Evolutionary conservation across 1,140 invertebrate species (phyloP).

Genomic region (Drosophila truncata): DNA sequence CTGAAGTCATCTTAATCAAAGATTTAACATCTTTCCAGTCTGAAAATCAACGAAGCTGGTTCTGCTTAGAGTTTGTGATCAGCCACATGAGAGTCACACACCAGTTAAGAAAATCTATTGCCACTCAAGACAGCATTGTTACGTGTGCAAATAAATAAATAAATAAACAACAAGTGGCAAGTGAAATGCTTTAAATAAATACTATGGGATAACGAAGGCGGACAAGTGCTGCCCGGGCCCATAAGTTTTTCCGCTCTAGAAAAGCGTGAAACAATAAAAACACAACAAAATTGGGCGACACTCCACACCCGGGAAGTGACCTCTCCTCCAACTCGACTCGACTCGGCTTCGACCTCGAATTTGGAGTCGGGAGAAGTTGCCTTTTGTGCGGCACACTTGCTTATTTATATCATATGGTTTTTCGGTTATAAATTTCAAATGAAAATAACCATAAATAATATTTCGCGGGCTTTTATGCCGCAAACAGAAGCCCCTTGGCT

Average conservation of each 20-base stretch:
- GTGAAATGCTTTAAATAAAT: conserved; percentile 46
- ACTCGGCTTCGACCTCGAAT: background rate
- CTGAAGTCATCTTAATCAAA: background rate
- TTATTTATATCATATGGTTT: conserved; percentile 77
- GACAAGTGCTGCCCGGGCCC: conserved; percentile 3
- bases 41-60: conserved; percentile 3
- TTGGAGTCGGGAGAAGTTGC: conserved; percentile 23
- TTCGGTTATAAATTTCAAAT: conserved; percentile 75
- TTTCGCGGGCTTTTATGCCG: conserved; percentile 71
- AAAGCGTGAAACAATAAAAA: conserved; percentile 39
- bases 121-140: conserved; percentile 1
- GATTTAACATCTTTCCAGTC: background rate
- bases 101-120: conserved; percentile 7
- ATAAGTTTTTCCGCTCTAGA: conserved; percentile 15
- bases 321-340: conserved; percentile 15
- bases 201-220: conserved; percentile 15
- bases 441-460: conserved; percentile 82
- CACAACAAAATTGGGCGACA: conserved; percentile 6
- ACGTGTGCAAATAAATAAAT: conserved; percentile 21
- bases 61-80: conserved; percentile 4
- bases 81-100: conserved; percentile 3
- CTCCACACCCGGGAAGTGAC: conserved; percentile 14
- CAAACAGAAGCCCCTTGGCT: conserved; percentile 58
- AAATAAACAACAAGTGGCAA: conserved; percentile 37
- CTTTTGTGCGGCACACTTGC: conserved; percentile 50